A percentile compares a stretch with the other conserved stretches of the same genome.
Conservation (phyloP, 2,888 invertebrate species). For the Barypeithes pellucidus region DNA sequence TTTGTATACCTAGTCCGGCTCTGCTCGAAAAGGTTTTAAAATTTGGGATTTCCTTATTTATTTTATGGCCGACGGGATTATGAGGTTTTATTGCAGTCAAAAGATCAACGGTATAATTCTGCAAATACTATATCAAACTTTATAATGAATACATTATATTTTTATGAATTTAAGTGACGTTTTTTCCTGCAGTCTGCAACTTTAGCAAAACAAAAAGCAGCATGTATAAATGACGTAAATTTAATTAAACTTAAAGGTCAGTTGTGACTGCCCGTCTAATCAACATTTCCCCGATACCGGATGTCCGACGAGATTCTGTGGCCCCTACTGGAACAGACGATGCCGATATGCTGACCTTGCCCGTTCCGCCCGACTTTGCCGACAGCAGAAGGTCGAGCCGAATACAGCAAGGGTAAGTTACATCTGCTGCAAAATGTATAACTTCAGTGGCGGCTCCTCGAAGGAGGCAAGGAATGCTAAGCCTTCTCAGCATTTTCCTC, state of each 20-base stretch:
- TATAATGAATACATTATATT: no score
- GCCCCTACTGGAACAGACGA: constrained; percentile 68
- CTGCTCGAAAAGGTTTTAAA: no score
- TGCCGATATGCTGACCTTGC: constrained; percentile 73
- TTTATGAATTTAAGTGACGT: no score
- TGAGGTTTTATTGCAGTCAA: no score
- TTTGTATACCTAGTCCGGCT: no score
- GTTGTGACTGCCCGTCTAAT: constrained; percentile 72
- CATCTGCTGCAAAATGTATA: not conserved
- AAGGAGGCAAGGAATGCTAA: no score
- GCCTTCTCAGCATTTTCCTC: no score
- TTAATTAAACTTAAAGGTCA: constrained; percentile 55
- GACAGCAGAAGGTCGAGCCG: constrained; percentile 83
- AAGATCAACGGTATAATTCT: no score
- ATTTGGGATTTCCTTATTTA: no score
- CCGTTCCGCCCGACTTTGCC: constrained; percentile 88
- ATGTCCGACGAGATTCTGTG: constrained; percentile 76
- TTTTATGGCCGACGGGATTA: no score
- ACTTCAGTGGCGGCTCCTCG: no score
- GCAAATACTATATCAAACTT: no score
- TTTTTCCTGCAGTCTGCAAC: not conserved
- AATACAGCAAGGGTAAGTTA: constrained; percentile 60
- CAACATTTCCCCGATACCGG: constrained; percentile 80
- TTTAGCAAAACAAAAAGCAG: not conserved
- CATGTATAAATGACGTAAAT: not conserved